These are phyloP conservation scores for Sander lucioperca DNA, from an alignment of 2,113 vertebrate species.

Conservation along the genomic window DNA sequence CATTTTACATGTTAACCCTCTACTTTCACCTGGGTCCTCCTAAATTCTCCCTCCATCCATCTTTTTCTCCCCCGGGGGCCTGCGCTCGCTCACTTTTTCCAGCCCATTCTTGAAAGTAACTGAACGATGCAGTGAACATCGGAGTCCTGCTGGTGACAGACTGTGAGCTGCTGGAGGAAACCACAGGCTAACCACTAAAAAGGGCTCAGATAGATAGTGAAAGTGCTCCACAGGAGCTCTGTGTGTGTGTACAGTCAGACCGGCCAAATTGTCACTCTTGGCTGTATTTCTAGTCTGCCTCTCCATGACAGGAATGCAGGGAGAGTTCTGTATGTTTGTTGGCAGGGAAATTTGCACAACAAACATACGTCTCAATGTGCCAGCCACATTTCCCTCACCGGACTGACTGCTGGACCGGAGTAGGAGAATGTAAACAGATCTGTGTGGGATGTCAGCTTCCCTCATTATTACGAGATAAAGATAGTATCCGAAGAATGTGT, in stretches of 20 bases:
- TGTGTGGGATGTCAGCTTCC: slow-evolving; percentile 51
- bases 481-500: slow-evolving; percentile 62
- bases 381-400: slow-evolving; percentile 42
- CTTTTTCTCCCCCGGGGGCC: not conserved
- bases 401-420: slow-evolving; percentile 28
- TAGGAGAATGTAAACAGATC: slow-evolving; percentile 54
- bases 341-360: slow-evolving; percentile 38
- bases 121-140: slow-evolving; percentile 18
- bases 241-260: slow-evolving; percentile 34
- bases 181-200: slow-evolving; percentile 67
- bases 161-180: slow-evolving; percentile 64
- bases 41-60: slow-evolving; percentile 23
- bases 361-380: slow-evolving; percentile 49
- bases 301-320: slow-evolving; percentile 60
- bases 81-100: slow-evolving; percentile 11
- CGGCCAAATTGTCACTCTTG: slow-evolving; percentile 65
- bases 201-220: slow-evolving; percentile 49
- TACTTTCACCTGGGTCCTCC: slow-evolving; percentile 45
- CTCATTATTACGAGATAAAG: slow-evolving; percentile 64
- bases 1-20: slow-evolving; percentile 62
- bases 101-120: slow-evolving; percentile 45
- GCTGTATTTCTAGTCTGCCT: slow-evolving; percentile 35
- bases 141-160: slow-evolving; percentile 51
- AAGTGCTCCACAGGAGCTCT: slow-evolving; percentile 49
- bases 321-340: slow-evolving; percentile 46